Conservation (phyloP, 2,888 invertebrate species). For the Drosophila siamana region DNA sequence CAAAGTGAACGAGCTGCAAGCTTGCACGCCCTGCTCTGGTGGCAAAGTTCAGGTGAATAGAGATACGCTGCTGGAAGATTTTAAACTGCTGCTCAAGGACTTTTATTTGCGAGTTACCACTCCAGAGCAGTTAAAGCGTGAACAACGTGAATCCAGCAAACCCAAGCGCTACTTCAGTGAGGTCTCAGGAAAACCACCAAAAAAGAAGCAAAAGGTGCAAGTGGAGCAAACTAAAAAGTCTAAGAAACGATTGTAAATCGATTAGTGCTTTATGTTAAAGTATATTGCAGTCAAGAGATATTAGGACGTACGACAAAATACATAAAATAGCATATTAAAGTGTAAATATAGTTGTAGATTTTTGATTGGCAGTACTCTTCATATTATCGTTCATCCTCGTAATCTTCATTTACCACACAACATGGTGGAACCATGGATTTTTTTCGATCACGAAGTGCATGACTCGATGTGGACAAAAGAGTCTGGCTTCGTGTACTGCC, state of each 20-base stretch:
- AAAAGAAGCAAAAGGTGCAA: constrained; percentile 10
- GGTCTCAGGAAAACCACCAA: constrained; percentile 15
- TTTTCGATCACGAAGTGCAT: neutral
- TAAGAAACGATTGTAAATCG: constrained; percentile 39
- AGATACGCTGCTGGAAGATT: constrained; percentile 82
- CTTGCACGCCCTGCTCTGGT: constrained; percentile 63
- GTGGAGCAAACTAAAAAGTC: neutral
- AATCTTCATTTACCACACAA: neutral
- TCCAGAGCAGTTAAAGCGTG: constrained; percentile 60
- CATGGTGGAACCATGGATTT: constrained; percentile 1
- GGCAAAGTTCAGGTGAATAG: constrained; percentile 73
- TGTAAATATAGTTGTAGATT: constrained; percentile 19
- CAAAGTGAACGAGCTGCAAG: constrained; percentile 87
- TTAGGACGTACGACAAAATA: neutral
- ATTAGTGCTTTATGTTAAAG: constrained; percentile 36
- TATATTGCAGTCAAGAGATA: neutral
- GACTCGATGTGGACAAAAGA: neutral
- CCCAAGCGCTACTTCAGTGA: constrained; percentile 61
- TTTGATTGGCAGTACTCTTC: neutral
- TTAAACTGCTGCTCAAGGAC: constrained; percentile 83
- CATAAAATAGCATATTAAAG: constrained; percentile 8
- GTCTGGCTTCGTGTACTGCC: neutral
- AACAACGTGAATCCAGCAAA: constrained; percentile 44
- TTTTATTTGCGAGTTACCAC: constrained; percentile 79
- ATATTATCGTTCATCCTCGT: neutral